phyloP scores from a whole-genome alignment of 2,113 vertebrate species.

The Turdus rufiventris region DNA sequence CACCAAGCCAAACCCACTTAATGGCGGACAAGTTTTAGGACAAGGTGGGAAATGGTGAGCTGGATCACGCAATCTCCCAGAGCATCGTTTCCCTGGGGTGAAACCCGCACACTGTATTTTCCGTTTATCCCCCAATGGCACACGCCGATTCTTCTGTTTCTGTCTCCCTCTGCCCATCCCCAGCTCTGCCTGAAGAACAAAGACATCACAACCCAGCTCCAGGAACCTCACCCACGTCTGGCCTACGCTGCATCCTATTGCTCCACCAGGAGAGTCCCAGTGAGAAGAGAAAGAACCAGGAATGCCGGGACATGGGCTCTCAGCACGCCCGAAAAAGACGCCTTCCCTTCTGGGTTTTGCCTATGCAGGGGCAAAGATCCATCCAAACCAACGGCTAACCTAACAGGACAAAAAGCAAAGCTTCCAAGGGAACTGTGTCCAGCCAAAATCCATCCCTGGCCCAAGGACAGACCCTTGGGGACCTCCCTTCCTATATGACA shows the following conservation, averaged over 20 bases:
- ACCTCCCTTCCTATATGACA: background rate
- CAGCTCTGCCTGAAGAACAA: constrained; percentile 52
- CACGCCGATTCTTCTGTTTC: background rate
- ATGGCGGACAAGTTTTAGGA: background rate
- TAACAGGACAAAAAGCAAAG: background rate
- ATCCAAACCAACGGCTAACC: background rate
- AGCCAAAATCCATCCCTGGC: background rate
- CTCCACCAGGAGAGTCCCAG: background rate
- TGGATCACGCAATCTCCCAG: fast-evolving
- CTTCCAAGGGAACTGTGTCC: background rate
- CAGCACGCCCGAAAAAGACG: background rate
- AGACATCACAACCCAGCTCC: constrained; percentile 37
- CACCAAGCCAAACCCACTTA: background rate
- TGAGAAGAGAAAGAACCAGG: background rate
- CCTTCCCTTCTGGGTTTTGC: background rate
- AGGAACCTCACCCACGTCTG: constrained; percentile 19
- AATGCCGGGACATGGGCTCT: background rate
- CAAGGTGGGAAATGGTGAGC: background rate
- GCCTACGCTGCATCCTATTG: background rate
- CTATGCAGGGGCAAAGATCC: background rate
- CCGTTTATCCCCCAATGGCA: background rate
- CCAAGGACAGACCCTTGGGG: background rate
- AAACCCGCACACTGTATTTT: background rate
- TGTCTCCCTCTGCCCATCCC: constrained; percentile 16
- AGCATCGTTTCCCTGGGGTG: background rate